Evolutionary conservation across 1,140 invertebrate species (phyloP).

Genomic region (Heliconius nattereri): DNA sequence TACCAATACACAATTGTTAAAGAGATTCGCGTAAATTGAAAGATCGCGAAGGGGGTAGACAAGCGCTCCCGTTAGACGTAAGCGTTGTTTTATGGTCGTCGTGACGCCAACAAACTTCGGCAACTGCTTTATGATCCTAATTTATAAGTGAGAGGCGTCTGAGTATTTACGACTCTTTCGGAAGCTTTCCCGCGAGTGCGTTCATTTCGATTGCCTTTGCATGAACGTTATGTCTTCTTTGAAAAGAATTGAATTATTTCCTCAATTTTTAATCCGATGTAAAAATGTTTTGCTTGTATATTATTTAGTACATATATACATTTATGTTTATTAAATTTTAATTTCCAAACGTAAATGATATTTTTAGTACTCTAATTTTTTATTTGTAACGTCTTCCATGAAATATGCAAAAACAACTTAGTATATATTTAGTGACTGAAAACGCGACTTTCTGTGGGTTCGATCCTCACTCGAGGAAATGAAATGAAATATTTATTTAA

Average conservation of each 20-base stretch:
- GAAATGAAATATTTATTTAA: no score
- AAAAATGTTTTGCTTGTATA: background rate
- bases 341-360: no score
- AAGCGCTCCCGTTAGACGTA: constrained; percentile 59
- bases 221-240: constrained; percentile 25
- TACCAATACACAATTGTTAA: background rate
- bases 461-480: no score
- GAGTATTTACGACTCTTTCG: constrained; percentile 79
- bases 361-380: no score
- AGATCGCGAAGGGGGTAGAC: constrained; percentile 54
- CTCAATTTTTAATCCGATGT: background rate
- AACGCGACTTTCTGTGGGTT: no score
- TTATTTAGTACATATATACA: background rate
- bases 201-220: constrained; percentile 53
- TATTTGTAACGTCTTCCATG: no score
- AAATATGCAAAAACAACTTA: no score
- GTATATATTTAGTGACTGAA: no score
- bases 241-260: background rate
- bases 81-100: constrained; percentile 77
- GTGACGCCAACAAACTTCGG: constrained; percentile 77
- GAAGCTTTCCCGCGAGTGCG: constrained; percentile 66
- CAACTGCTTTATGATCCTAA: constrained; percentile 80
- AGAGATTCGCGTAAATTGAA: constrained; percentile 63
- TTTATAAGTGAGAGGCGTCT: constrained; percentile 78
- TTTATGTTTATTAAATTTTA: no score